Percentiles rank a stretch among this genome's conserved stretches.
Conservation (phyloP, 1,140 invertebrate species). For the Drosophila prosaltans region DNA sequence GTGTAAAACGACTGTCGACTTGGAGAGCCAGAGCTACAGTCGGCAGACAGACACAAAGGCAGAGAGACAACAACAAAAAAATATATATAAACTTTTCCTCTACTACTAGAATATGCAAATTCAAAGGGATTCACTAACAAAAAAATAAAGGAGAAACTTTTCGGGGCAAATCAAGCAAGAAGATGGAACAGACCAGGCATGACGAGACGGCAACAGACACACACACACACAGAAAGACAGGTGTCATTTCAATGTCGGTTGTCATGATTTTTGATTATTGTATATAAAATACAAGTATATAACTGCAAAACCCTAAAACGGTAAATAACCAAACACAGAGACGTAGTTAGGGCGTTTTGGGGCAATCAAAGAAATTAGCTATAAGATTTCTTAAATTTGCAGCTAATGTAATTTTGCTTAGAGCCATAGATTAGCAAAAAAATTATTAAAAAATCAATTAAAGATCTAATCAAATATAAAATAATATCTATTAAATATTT, state of each 20-base stretch:
- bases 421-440: too few species aligned
- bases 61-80: neutral
- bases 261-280: slow-evolving; percentile 78
- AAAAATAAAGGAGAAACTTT: slow-evolving; percentile 35
- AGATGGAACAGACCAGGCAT: slow-evolving; percentile 5
- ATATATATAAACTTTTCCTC: slow-evolving; percentile 7
- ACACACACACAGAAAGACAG: slow-evolving; percentile 38
- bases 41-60: slow-evolving; percentile 41
- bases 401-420: too few species aligned
- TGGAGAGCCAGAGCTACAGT: slow-evolving; percentile 28
- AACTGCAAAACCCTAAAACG: neutral
- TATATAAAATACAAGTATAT: slow-evolving; percentile 31
- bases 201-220: slow-evolving; percentile 22
- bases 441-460: too few species aligned
- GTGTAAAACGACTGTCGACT: slow-evolving; percentile 33
- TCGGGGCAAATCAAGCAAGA: slow-evolving; percentile 50
- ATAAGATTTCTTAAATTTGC: too few species aligned
- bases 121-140: slow-evolving; percentile 41
- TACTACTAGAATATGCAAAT: slow-evolving; percentile 45
- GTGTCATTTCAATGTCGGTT: slow-evolving; percentile 71
- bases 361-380: too few species aligned
- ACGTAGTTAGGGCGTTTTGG: too few species aligned
- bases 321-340: too few species aligned
- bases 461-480: too few species aligned
- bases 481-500: too few species aligned